Conservation (phyloP, 2,113 vertebrate species). For the Callopanchax toddi region DNA sequence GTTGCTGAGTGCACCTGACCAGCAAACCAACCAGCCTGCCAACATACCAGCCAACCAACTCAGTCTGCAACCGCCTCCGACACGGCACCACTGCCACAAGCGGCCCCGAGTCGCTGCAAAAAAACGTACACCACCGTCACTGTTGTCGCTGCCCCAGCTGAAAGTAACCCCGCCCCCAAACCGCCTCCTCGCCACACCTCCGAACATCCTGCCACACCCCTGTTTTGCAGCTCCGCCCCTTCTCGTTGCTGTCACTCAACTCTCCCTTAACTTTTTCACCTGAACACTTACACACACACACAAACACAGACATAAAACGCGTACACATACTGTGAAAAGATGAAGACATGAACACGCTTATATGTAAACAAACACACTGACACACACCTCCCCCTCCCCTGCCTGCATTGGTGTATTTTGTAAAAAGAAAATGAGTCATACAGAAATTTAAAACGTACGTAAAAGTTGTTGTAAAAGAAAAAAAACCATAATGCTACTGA, state of each 20-base stretch:
- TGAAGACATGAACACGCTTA: constrained; percentile 42
- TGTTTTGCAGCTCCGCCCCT: constrained; percentile 49
- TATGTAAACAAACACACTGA: constrained; percentile 59
- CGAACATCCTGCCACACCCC: constrained; percentile 45
- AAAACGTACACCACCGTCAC: constrained; percentile 27
- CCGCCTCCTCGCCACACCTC: constrained; percentile 28
- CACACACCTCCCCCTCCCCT: constrained; percentile 71
- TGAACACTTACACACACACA: constrained; percentile 35
- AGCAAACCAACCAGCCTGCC: constrained; percentile 53
- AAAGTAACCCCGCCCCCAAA: constrained; percentile 40
- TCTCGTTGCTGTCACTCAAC: constrained; percentile 69
- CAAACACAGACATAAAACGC: neutral
- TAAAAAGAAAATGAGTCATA: constrained; percentile 80
- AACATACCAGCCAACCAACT: constrained; percentile 59
- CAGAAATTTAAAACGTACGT: constrained; percentile 75
- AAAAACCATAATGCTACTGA: constrained; percentile 77
- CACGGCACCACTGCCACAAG: constrained; percentile 75
- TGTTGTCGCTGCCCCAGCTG: constrained; percentile 39
- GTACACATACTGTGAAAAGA: constrained; percentile 57
- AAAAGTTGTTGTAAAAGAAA: constrained; percentile 77
- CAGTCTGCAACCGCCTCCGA: constrained; percentile 65
- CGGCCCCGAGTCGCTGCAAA: constrained; percentile 48
- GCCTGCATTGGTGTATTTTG: constrained; percentile 93
- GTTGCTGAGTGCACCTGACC: constrained; percentile 45
- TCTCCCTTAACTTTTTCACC: constrained; percentile 49